Conservation (phyloP, 1,140 invertebrate species). For the Gonatopus flavifemur region DNA sequence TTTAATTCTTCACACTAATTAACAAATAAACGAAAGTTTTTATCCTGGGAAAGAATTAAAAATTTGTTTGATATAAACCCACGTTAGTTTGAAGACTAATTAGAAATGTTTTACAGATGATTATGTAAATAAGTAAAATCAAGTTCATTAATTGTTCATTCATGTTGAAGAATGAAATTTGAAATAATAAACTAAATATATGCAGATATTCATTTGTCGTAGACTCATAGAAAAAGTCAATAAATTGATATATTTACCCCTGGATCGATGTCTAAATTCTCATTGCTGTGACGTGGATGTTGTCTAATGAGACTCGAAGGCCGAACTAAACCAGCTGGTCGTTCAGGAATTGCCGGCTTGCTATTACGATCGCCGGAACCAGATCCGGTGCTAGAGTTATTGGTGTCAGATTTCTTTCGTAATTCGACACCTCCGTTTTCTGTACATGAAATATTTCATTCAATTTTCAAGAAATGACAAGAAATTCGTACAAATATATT, state of each 20-base stretch:
- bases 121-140: too few relatives aligned
- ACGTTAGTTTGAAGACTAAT: too few relatives aligned
- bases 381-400: constrained; percentile 12
- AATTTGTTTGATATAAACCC: too few relatives aligned
- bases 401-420: constrained; percentile 46
- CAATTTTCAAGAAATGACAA: constrained; percentile 9
- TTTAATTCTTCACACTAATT: too few relatives aligned
- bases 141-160: too few relatives aligned
- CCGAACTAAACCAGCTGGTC: constrained; percentile 66
- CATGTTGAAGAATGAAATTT: too few relatives aligned
- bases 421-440: constrained; percentile 45
- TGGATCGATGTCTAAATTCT: constrained; percentile 47
- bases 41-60: too few relatives aligned
- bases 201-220: not conserved
- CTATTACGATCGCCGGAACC: constrained; percentile 40
- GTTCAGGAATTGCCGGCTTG: constrained; percentile 73
- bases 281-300: constrained; percentile 46
- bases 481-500: constrained; percentile 1
- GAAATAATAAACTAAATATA: not conserved
- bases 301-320: constrained; percentile 61
- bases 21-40: too few relatives aligned
- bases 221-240: too few relatives aligned
- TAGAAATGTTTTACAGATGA: too few relatives aligned
- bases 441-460: constrained; percentile 26
- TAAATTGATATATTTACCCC: constrained; percentile 43